These are phyloP conservation scores for Tapirus indicus DNA, from an alignment of 2,797 vertebrate genomes.

Conservation along the genomic window DNA sequence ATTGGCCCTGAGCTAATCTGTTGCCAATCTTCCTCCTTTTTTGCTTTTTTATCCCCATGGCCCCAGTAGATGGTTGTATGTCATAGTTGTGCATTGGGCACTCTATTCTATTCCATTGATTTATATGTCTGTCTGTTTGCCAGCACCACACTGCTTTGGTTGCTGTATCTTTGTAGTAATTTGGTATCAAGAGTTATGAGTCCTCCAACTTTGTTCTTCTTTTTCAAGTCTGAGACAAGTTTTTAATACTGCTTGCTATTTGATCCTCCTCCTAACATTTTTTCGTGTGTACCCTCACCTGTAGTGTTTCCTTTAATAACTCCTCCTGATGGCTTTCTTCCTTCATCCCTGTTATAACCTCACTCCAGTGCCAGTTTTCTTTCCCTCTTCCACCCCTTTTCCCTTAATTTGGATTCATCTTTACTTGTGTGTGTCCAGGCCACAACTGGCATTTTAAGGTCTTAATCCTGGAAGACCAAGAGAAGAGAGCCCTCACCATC, in stretches of 20 bases:
- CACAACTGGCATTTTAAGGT: neutral
- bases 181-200: neutral
- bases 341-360: neutral
- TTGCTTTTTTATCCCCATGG: too few relatives aligned
- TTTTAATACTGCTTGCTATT: neutral
- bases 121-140: neutral
- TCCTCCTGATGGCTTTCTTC: neutral
- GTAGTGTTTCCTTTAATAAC: neutral
- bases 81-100: neutral
- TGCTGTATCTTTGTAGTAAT: neutral
- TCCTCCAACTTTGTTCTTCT: neutral
- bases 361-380: neutral
- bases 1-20: too few relatives aligned
- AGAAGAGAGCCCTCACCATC: neutral
- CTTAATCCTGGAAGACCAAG: neutral
- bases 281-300: neutral
- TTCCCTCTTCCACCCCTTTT: neutral
- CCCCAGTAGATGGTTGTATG: too few relatives aligned
- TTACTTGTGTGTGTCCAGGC: neutral
- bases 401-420: neutral
- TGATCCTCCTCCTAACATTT: neutral
- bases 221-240: neutral
- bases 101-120: neutral
- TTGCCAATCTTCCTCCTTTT: too few relatives aligned
- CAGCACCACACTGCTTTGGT: slow-evolving; percentile 2